These are phyloP conservation scores for Symphodus melops DNA, from an alignment of 2,113 vertebrate genomes.

Conservation along the genomic window DNA sequence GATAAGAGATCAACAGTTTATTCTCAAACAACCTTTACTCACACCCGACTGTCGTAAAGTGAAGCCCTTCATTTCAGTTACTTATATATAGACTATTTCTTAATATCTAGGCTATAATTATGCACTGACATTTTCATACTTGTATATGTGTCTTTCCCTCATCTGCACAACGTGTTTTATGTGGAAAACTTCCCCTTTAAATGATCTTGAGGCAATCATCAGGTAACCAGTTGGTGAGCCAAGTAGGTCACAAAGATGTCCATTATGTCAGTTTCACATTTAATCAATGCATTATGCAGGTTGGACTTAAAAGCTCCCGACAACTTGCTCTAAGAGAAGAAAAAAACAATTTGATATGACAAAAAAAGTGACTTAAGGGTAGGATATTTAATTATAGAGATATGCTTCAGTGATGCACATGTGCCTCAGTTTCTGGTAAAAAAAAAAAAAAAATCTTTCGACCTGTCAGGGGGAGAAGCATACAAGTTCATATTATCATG, in stretches of 20 bases:
- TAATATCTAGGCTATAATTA: too few relatives aligned
- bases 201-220: slow-evolving; percentile 34
- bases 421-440: not conserved
- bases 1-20: too few relatives aligned
- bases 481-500: not conserved
- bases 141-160: not conserved
- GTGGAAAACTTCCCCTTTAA: not conserved
- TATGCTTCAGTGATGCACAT: not conserved
- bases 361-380: not conserved
- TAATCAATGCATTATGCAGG: slow-evolving; percentile 15
- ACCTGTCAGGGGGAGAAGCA: too few relatives aligned
- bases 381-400: too few relatives aligned
- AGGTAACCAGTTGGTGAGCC: not conserved
- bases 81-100: too few relatives aligned
- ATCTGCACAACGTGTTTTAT: not conserved
- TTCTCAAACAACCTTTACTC: too few relatives aligned
- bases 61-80: too few relatives aligned
- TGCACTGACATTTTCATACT: not conserved
- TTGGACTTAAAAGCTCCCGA: not conserved
- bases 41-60: too few relatives aligned
- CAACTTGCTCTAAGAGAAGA: not conserved
- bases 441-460: not conserved
- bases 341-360: slow-evolving; percentile 3
- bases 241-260: slow-evolving; percentile 27
- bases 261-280: slow-evolving; percentile 21